Conservation (phyloP, 2,113 vertebrate species). For the Lophius piscatorius region DNA sequence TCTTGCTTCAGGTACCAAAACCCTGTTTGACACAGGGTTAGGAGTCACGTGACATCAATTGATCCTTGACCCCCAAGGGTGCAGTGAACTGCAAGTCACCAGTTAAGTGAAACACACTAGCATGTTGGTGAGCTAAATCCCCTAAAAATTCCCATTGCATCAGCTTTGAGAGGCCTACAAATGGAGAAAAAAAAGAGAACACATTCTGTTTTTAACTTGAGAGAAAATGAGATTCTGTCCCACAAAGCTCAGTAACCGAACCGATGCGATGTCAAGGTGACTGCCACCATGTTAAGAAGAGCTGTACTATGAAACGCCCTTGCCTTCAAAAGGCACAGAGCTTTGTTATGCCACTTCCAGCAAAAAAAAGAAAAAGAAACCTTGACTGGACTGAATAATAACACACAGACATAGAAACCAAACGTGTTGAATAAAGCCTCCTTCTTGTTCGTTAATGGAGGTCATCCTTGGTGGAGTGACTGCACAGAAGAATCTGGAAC, state of each 20-base stretch:
- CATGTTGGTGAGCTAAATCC: conserved; percentile 5
- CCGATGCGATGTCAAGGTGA: conserved; percentile 47
- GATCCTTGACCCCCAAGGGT: conserved; percentile 42
- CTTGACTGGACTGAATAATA: conserved; percentile 46
- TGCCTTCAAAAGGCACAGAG: conserved; percentile 49
- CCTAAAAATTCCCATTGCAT: conserved; percentile 6
- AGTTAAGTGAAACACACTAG: conserved; percentile 11
- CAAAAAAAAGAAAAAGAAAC: conserved; percentile 58
- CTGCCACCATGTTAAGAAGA: conserved; percentile 38
- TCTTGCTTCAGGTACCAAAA: conserved; percentile 68
- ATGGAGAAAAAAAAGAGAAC: conserved; percentile 20
- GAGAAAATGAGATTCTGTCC: conserved; percentile 45
- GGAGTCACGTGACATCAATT: conserved; percentile 40
- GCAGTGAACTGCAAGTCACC: conserved; percentile 43
- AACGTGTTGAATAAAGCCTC: conserved; percentile 42
- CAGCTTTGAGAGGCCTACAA: conserved; percentile 5
- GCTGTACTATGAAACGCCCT: conserved; percentile 43
- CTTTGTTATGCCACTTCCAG: conserved; percentile 40
- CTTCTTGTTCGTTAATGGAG: conserved; percentile 52
- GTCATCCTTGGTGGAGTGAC: conserved; percentile 44
- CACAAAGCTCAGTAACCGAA: conserved; percentile 43
- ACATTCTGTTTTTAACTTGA: conserved; percentile 39
- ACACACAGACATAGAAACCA: conserved; percentile 13
- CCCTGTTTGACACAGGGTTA: conserved; percentile 58
- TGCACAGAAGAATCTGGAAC: conserved; percentile 10